phyloP scores from a whole-genome alignment of 2,888 invertebrate species.

The Leptothorax acervorum region DNA sequence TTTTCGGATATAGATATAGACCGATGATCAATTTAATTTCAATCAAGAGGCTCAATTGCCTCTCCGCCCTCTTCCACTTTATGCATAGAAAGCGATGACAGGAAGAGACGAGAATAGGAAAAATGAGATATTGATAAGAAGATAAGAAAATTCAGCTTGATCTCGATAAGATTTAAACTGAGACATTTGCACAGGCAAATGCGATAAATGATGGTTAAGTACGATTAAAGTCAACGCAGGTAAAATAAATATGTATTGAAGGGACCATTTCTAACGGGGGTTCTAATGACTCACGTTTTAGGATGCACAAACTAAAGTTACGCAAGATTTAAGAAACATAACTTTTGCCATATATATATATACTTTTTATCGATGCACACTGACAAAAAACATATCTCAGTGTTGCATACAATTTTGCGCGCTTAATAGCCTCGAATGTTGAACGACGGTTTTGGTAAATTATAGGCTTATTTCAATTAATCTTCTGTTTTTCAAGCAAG shows the following conservation, averaged over 20 bases:
- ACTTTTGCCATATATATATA: background rate
- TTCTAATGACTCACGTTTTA: background rate
- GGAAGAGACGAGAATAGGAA: background rate
- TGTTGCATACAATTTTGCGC: background rate
- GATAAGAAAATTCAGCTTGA: background rate
- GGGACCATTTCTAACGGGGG: background rate
- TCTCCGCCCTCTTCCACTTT: background rate
- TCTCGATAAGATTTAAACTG: background rate
- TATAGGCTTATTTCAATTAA: background rate
- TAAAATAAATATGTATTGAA: background rate
- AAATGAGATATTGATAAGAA: background rate
- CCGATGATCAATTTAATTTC: slow-evolving; percentile 8
- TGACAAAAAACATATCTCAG: background rate
- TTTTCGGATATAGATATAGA: background rate
- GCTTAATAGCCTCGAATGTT: background rate
- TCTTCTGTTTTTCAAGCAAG: background rate
- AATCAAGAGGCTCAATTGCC: background rate
- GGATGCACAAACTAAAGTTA: background rate
- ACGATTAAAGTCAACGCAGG: too few relatives aligned
- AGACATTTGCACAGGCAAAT: background rate
- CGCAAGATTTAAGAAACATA: background rate
- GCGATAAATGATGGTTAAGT: background rate
- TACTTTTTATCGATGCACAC: background rate
- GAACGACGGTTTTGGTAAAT: background rate
- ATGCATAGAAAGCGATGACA: background rate